Base-by-base conservation (phyloP, 2,888 invertebrate species). In the Tanypteryx hageni region DNA sequence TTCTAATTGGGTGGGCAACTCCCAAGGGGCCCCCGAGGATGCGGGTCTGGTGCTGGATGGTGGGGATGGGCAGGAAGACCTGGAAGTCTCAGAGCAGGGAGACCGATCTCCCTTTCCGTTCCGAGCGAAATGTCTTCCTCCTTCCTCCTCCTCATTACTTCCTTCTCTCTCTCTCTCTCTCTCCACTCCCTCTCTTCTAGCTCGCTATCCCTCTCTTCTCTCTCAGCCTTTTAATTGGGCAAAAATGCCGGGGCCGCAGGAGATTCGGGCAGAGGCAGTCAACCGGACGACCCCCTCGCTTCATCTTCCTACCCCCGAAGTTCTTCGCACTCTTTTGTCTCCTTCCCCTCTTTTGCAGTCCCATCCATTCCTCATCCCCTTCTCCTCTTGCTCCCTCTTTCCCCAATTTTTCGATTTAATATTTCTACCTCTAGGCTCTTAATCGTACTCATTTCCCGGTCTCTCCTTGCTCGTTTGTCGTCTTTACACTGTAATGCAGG, bases 1-100 rank as follows among this genome's bases (percentile, higher is more conserved):
- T 76, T 76, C 76, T 76, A 76, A 76, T 76, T 76, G 76, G 76
- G 76, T 27, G 27, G 76, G 44, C 76, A 22, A 76, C 22, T 76
- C 44, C 44, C 44, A 44, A 44, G 5, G 44, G 44, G 44, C 76
- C 76, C 76, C 11, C 16, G 76, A 76, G 76, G 76, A 76, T 76
- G 76, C 22, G 76, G 76, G 76, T 27, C 10, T 18, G 76, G 22
- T 27, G 76, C 22, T 27, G 22, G 22, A 76, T 76, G 27, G 76
- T 76, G 27, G 76, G 76, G 22, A n/a, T 7, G 22, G 27, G 76
- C 76, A 27, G 27, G 76, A 27, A 76, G 27, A 27, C 22, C 44
- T 44, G 44, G 44, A 44, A 3, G 44, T 44, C 44, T 44, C 44
- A 44, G 22, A 76, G 76, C 76, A 27, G 27, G 76, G 76, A 76